Evolutionary conservation across 2,888 invertebrate genomes (phyloP).

Genomic region (Aplocera efformata): DNA sequence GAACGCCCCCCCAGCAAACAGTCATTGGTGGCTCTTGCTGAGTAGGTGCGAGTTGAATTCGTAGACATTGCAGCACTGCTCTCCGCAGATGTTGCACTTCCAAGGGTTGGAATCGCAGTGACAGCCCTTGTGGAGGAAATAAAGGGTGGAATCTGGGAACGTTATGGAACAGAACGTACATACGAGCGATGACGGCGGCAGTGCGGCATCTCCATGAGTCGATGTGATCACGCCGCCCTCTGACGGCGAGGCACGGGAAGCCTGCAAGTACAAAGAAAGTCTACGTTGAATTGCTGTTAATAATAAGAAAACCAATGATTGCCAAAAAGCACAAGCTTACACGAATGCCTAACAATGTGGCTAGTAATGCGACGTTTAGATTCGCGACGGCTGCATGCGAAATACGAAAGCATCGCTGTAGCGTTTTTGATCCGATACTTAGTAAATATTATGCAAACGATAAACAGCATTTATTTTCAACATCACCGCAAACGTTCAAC

Average conservation of each 20-base stretch:
- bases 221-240: slow-evolving; percentile 85
- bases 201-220: slow-evolving; percentile 82
- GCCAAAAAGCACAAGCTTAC: slow-evolving; percentile 7
- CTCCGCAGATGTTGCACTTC: slow-evolving; percentile 98
- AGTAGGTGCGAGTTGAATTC: slow-evolving; percentile 98
- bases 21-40: slow-evolving; percentile 94
- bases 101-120: slow-evolving; percentile 98
- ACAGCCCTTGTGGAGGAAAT: slow-evolving; percentile 98
- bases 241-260: slow-evolving; percentile 69
- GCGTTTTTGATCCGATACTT: too few species aligned
- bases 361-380: too few species aligned
- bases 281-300: background rate
- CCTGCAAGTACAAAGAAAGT: slow-evolving; percentile 40
- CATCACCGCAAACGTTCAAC: too few species aligned
- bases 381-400: too few species aligned
- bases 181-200: slow-evolving; percentile 82
- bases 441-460: too few species aligned
- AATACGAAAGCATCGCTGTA: too few species aligned
- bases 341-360: too few species aligned
- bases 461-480: too few species aligned
- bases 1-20: slow-evolving; percentile 76
- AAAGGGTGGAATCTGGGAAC: slow-evolving; percentile 97
- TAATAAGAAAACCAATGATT: background rate
- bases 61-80: slow-evolving; percentile 96
- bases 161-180: slow-evolving; percentile 96